Evolutionary conservation across 1,140 invertebrate genomes (phyloP).

Genomic region (Zaprionus ghesquierei): DNA sequence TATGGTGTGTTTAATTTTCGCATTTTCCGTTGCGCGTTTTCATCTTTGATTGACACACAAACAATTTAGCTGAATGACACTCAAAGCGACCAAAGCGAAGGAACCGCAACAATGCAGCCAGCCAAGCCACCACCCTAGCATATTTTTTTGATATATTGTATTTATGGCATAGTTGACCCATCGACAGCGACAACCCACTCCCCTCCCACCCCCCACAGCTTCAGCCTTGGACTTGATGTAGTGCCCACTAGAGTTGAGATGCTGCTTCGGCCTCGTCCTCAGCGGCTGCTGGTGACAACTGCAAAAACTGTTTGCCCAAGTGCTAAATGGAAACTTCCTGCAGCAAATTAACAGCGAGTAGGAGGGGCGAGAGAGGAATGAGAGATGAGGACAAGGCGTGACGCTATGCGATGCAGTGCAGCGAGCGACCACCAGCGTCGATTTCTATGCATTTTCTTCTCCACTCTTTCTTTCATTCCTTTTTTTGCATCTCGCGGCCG

Average conservation of each 20-base stretch:
- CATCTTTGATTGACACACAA: slow-evolving; percentile 81
- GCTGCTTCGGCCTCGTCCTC: neutral
- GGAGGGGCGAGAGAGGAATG: no score
- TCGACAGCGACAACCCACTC: neutral
- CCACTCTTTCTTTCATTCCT: slow-evolving; percentile 4
- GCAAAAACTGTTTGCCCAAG: slow-evolving; percentile 75
- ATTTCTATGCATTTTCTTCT: slow-evolving; percentile 20
- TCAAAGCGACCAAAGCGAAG: slow-evolving; percentile 55
- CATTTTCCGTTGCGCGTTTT: slow-evolving; percentile 78
- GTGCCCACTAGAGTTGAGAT: slow-evolving; percentile 48
- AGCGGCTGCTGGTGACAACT: slow-evolving; percentile 65
- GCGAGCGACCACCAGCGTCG: slow-evolving; percentile 71
- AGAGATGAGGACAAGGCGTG: slow-evolving; percentile 5
- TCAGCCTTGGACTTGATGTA: slow-evolving; percentile 39
- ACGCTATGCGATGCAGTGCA: neutral
- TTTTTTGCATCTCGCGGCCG: slow-evolving; percentile 73
- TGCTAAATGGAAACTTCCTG: slow-evolving; percentile 78
- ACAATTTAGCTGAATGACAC: slow-evolving; percentile 81
- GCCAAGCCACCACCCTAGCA: slow-evolving; percentile 41
- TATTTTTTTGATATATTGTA: slow-evolving; percentile 75
- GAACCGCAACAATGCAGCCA: slow-evolving; percentile 65
- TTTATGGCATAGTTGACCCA: slow-evolving; percentile 51
- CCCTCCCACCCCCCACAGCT: neutral
- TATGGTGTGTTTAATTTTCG: slow-evolving; percentile 76
- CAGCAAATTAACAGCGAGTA: slow-evolving; percentile 71